Evolutionary conservation across 1,140 invertebrate genomes (phyloP), one percentile per base, ranked within the genome.

Genomic region (Maniola jurtina): DNA sequence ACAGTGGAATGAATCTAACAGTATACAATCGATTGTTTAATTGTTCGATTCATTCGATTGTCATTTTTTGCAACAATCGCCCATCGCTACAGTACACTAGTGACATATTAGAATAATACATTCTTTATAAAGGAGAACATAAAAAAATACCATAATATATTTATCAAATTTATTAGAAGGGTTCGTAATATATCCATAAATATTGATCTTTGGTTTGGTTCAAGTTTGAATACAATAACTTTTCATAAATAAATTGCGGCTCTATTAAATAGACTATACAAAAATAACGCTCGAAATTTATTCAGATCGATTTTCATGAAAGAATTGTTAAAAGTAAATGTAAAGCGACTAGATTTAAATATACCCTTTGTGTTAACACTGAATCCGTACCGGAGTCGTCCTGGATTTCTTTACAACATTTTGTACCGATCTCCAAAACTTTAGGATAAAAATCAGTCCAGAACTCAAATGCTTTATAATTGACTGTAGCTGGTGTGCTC

Each of bases 391-490:
- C 80, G 50, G 81, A 85, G 58, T 90, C 88, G 6, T 90, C 88
- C 34, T 83, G 77, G 4, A 89, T 91, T 36, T 91, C 81, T 79
- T 95, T 94, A 72, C 95, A 96, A 77, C 95, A 96, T 74, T 94
- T 93, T 2, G 92, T 94, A 0, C 94, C 93, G 62, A 94, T 92
- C 75, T 93, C 91, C 0, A 95, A 73, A 10, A 96, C 92, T 81
- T 92, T 94, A 0, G 95, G 95, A 81, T 95, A 96, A 76, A 96
- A 95, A 42, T 95, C 93, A 75, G 95, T 96, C 95, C 95, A 96
- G 87, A 97, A 97, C 48, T 93, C 93, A 68, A 96, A 92, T 8
- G 94, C 93, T 76, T 94, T 95, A 77, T 95, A 96, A 86, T 96
- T 94, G 0, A 96, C 91, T 9, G 86, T 92, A 1, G 83, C 88